These are phyloP conservation scores for Microcebus lehilahytsara DNA, from an alignment of 2,113 vertebrate species.

Conservation along the genomic window DNA sequence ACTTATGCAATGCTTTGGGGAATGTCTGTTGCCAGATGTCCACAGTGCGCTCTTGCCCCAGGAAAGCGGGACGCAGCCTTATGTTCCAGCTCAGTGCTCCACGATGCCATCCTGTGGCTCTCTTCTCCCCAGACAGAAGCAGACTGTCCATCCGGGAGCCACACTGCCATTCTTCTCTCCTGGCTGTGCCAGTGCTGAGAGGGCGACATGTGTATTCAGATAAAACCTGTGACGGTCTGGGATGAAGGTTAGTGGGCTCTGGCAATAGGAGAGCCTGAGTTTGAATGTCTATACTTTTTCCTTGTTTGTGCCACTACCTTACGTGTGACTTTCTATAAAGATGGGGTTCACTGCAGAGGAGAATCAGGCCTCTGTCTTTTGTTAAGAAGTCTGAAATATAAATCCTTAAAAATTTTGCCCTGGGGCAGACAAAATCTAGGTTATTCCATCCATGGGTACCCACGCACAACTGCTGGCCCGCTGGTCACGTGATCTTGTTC, in stretches of 20 bases:
- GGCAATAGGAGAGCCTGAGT: neutral
- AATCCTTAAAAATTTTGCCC: neutral
- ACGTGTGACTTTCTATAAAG: neutral
- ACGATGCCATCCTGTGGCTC: neutral
- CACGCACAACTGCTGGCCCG: too few species aligned
- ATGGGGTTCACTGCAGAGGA: neutral
- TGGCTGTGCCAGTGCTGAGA: fast-evolving
- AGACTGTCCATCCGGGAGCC: neutral
- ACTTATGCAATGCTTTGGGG: neutral
- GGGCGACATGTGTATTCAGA: neutral
- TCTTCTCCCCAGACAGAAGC: neutral
- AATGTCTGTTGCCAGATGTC: too few species aligned
- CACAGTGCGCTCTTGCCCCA: neutral
- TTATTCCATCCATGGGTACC: neutral
- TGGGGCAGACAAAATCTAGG: neutral
- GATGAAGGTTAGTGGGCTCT: neutral
- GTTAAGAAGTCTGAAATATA: neutral
- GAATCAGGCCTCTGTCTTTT: neutral
- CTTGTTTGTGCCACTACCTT: neutral
- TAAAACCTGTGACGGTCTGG: neutral
- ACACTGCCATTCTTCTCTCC: neutral
- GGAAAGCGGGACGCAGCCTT: neutral
- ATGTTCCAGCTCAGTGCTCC: neutral
- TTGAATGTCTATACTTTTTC: neutral
- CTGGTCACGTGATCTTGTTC: neutral